These are phyloP conservation scores for Glossosoma conforme DNA, from an alignment of 1,140 invertebrate genomes.

Conservation along the genomic window DNA sequence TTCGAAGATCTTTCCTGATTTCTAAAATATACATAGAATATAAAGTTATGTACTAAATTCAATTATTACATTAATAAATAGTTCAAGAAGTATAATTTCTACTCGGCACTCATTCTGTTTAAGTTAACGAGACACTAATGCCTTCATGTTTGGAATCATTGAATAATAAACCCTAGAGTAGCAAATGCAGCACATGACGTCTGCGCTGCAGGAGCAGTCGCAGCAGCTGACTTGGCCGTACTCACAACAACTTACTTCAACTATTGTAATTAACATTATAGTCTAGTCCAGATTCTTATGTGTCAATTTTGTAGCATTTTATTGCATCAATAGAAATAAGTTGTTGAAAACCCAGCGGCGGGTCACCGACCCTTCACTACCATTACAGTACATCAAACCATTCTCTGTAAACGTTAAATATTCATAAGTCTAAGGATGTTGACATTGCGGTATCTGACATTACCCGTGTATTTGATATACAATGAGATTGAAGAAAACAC, in stretches of 20 bases:
- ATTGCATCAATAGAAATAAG: constrained; percentile 31
- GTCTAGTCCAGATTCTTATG: constrained; percentile 56
- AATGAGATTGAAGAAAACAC: constrained; percentile 14
- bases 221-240: too few species aligned
- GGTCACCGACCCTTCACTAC: constrained; percentile 8
- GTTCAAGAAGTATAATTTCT: constrained; percentile 25
- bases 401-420: constrained; percentile 18
- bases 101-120: constrained; percentile 22
- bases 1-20: constrained; percentile 26
- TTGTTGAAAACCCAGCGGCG: constrained; percentile 24
- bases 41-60: constrained; percentile 28
- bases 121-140: constrained; percentile 20
- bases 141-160: constrained; percentile 21
- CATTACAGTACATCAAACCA: constrained; percentile 8
- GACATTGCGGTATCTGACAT: neutral
- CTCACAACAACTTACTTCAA: constrained; percentile 19
- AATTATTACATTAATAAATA: constrained; percentile 32
- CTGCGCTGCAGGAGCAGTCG: neutral
- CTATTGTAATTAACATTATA: constrained; percentile 34
- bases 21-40: constrained; percentile 24
- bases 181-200: constrained; percentile 1
- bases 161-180: constrained; percentile 4
- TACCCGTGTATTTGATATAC: constrained; percentile 2
- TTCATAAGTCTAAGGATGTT: neutral
- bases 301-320: constrained; percentile 51